phyloP scores from a whole-genome alignment of 2,797 vertebrate species.

The Momotus momota region DNA sequence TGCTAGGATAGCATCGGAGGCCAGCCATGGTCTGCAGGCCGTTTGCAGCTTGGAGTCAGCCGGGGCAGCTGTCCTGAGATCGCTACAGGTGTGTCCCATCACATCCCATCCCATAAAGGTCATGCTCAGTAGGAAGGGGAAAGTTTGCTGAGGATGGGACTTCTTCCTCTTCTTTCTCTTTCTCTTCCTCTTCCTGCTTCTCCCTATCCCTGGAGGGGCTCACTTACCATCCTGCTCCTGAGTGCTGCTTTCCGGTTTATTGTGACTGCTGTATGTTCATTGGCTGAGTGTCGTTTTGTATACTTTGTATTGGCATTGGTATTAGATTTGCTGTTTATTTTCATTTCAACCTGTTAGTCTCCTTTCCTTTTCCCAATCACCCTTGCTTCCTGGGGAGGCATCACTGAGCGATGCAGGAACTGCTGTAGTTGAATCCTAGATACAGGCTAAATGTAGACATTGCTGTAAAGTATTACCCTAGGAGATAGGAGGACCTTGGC shows the following conservation, averaged over 20 bases:
- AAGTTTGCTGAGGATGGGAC: neutral
- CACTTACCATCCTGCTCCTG: neutral
- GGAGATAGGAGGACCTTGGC: neutral
- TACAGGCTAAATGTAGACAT: neutral
- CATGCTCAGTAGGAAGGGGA: neutral
- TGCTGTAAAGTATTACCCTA: neutral
- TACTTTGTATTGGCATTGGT: neutral
- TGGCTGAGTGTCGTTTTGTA: neutral
- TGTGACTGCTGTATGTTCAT: neutral
- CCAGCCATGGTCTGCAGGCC: neutral
- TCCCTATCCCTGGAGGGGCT: neutral
- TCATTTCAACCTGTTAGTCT: neutral
- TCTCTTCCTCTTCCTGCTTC: neutral
- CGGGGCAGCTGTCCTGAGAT: neutral
- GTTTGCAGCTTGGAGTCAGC: neutral
- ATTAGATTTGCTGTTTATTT: neutral
- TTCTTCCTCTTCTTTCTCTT: too few species aligned
- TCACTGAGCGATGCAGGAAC: too few species aligned
- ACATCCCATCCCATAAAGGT: neutral
- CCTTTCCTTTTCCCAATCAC: neutral
- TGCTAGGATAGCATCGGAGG: neutral
- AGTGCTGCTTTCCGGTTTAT: neutral
- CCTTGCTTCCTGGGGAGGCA: too few species aligned
- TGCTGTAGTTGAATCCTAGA: neutral
- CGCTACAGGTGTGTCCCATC: neutral